phyloP scores from a whole-genome alignment of 1,140 invertebrate genomes.

The Drosophila parabipectinata region DNA sequence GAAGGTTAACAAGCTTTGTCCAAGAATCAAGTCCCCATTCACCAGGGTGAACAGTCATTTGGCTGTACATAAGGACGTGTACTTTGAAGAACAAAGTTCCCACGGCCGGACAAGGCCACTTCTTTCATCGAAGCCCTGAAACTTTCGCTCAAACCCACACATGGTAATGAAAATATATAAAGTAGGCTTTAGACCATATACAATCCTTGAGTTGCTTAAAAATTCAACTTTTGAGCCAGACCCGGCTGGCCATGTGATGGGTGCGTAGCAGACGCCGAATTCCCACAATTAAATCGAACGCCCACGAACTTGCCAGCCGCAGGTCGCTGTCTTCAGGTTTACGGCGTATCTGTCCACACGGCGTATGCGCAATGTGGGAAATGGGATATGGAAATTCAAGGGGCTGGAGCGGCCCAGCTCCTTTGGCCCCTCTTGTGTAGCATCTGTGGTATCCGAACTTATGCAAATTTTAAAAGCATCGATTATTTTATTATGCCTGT shows the following conservation, averaged over 20 bases:
- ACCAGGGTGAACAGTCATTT: neutral
- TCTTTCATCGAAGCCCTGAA: conserved; percentile 28
- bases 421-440: conserved; percentile 21
- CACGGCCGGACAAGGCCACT: conserved; percentile 67
- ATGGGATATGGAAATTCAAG: conserved; percentile 28
- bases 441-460: conserved; percentile 61
- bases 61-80: conserved; percentile 39
- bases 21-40: conserved; percentile 11
- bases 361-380: conserved; percentile 54
- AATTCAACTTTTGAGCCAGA: conserved; percentile 55
- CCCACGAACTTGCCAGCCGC: conserved; percentile 30
- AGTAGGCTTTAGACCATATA: conserved; percentile 8
- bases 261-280: conserved; percentile 47
- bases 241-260: conserved; percentile 37
- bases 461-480: conserved; percentile 71
- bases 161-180: conserved; percentile 66
- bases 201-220: conserved; percentile 28
- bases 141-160: conserved; percentile 35
- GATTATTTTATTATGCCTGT: conserved; percentile 60
- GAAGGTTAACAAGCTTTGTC: conserved; percentile 28
- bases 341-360: conserved; percentile 28
- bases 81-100: conserved; percentile 49
- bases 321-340: conserved; percentile 26
- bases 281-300: conserved; percentile 72
- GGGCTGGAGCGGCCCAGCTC: conserved; percentile 1